Evolutionary conservation across 2,888 invertebrate genomes (phyloP), one percentile per base, ranked within the genome.

Genomic region (Dynastes maya): DNA sequence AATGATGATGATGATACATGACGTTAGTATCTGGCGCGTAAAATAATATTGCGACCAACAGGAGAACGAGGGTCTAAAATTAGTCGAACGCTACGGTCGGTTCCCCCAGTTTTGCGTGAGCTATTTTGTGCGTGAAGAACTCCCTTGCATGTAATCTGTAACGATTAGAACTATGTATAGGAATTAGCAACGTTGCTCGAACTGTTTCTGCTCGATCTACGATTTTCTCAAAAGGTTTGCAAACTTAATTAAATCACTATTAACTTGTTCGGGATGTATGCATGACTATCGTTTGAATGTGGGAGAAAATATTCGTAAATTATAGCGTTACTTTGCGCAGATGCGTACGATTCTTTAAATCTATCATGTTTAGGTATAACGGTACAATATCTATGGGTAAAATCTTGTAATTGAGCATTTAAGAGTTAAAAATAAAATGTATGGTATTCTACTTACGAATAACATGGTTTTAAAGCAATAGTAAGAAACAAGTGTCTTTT

Each of bases 1-100:
- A 51, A 67, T 16, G 32, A 37, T 53, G 68, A 67, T 16, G 49
- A 68, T 68, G 13, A 22, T 45, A 61, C 72, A 45, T 27, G 16
- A 61, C 61, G 61, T 32, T 27, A 72, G 13, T 61, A 74, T 74
- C 61, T 74, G 72, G 63, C 72, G 61, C 45, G 27, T 61, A 40
- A 74, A 74, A 40, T 61, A 74, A 61, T 37, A 37, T 63, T 61
- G 72, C 61, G 45, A 32, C 63, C 40, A 13, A 22, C 53, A n/a
- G 22, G 55, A 49, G 29, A 53, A 45, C 6, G 45, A 37, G 32
- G 45, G 37, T 68, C 61, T 74, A 74, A 74, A 74, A 74, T 74
- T 74, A 74, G 72, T 74, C 45, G 45, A 27, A 16, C 61, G 40
- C 61, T 27, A 49, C 27, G 61, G 22, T 16, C 27, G n/a, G 72